Conservation (phyloP, 1,140 invertebrate genomes). For the Andricus grossulariae region DNA sequence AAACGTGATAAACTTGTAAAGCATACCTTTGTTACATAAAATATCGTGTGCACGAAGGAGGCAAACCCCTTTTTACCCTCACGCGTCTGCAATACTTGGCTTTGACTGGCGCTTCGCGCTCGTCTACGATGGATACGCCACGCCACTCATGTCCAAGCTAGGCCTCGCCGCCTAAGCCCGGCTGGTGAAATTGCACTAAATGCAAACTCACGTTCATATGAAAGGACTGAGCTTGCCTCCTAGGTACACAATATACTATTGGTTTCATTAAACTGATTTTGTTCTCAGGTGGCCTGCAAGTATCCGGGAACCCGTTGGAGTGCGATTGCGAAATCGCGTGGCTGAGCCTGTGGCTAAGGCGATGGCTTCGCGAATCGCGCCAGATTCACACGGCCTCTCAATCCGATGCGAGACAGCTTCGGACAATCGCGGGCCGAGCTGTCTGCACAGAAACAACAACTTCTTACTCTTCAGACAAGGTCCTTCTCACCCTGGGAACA, state of each 20-base stretch:
- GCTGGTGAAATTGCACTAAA: too few species aligned
- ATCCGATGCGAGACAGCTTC: constrained; percentile 71
- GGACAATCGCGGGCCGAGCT: constrained; percentile 70
- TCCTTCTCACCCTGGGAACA: constrained; percentile 72
- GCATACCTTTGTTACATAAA: too few species aligned
- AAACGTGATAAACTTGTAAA: too few species aligned
- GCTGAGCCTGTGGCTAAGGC: constrained; percentile 90
- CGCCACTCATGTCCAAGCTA: too few species aligned
- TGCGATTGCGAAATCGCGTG: constrained; percentile 93
- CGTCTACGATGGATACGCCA: too few species aligned
- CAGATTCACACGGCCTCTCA: constrained; percentile 81
- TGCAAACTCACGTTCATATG: too few species aligned
- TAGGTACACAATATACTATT: not conserved
- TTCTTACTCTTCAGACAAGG: constrained; percentile 71
- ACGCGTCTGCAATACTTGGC: too few species aligned
- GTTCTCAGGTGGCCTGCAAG: constrained; percentile 85
- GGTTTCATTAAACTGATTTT: constrained; percentile 29
- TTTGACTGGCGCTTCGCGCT: too few species aligned
- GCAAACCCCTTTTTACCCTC: too few species aligned
- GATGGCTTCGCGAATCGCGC: constrained; percentile 88
- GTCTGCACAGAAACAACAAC: constrained; percentile 73
- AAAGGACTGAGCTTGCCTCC: too few species aligned
- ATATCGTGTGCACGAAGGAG: too few species aligned
- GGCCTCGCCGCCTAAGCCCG: too few species aligned
- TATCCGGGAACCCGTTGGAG: constrained; percentile 88